Base-by-base conservation (phyloP, 2,797 vertebrate genomes). In the Prionace glauca region DNA sequence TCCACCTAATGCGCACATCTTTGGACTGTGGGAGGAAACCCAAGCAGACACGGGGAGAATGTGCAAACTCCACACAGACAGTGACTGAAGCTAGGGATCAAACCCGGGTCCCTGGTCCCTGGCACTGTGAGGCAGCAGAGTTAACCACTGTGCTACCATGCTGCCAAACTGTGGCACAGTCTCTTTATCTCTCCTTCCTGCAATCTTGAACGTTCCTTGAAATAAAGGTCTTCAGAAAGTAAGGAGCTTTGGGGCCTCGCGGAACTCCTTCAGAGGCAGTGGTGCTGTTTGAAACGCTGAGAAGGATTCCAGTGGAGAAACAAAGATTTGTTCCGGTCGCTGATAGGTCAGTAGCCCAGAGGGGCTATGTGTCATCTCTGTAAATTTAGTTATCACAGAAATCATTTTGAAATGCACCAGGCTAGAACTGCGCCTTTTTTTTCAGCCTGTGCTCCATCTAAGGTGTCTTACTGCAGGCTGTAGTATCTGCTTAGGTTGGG, bases 281-380 rank as follows among this genome's bases (percentile, higher is more conserved):
- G n/a, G n/a, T 3, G 90, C 65, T 92, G 18, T 67, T 36, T 11
- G 62, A 69, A 65, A n/a, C 24, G 65, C 20, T 11, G 10, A 41
- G 62, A 92, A 65, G 36, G 20, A 92, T 92, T 92, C 90, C 90
- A 92, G 32, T 92, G 5, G 87, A 18, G 11, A 65, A 65, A n/a
- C 29, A 36, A 7, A 32, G 90, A 92, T 92, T 92, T 92, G 90
- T 92, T 92, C 90, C n/a, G n/a, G 45, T 69, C 90, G 41, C 22
- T n/a, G 32, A 20, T 67, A 69, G 65, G 32, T 92, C 90, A 69
- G 8, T 41, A 36, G n/a, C 90, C 90, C 65, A 22, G 65, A 36
- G 90, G 90, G 62, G n/a, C 1, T 69, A 69, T 18, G 67, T 12
- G 65, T 22, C 90, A 92, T 69, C 90, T 69, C 62, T 41, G 36